Base-by-base conservation (phyloP, 2,888 invertebrate species). In the Watsonalla binaria region DNA sequence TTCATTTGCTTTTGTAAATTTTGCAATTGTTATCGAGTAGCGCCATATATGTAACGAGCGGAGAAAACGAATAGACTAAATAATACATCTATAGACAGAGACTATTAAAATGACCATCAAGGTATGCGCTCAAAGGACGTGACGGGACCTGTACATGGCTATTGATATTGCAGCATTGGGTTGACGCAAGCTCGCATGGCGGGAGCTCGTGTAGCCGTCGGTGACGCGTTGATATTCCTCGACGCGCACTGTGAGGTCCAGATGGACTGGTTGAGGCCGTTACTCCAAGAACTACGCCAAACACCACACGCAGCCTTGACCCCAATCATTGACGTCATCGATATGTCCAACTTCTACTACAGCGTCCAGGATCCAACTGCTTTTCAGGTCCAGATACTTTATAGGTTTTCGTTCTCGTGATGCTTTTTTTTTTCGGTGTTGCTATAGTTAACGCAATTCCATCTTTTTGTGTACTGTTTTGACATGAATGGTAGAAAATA, bases 281-380 rank as follows among this genome's bases (percentile, higher is more conserved):
- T 98, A 46, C 85, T 98, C 60, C 92, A 95, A 56, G 92, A 97
- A 57, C 96, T 98, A 69, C 94, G 95, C 78, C 94, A 96, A 62
- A 94, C 96, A 49, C 96, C 58, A 1, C 93, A 92, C 6, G 94
- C 95, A n/a, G 96, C 98, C 4, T 88, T 97, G 51, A 96, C 97
- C 67, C 98, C 98, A 33, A 96, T 97, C 57, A 98, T 98, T 62
- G 98, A 98, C 87, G 95, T 96, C 47, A 97, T 98, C 64, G 95
- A 95, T 78, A 96, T 95, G 60, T 92, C 93, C 63, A 94, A 93
- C 42, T 91, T 97, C 75, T 93, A 93, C 62, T 96, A 95, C 78
- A 92, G 92, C 52, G 90, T 91, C 6, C 86, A 74, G 84, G 92
- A 87, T 63, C 83, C 85, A 46, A 80, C 78, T 11, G 5, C 42